Evolutionary conservation across 2,888 invertebrate species (phyloP).

Genomic region (Mactromeris polynyma): DNA sequence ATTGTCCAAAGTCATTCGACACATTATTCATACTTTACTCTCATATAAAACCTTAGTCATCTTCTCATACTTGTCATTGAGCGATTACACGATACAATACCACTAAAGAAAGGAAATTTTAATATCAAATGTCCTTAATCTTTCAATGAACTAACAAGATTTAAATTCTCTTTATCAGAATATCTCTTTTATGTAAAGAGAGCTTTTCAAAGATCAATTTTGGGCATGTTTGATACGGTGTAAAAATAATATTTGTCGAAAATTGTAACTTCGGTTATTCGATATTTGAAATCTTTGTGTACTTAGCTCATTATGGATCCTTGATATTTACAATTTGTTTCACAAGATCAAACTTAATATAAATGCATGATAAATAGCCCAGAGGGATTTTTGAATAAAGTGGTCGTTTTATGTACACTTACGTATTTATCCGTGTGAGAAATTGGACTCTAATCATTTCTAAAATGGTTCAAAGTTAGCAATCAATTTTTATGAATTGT

Average conservation of each 20-base stretch:
- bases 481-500: conserved; percentile 13
- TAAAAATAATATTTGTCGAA: conserved; percentile 33
- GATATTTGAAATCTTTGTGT: conserved; percentile 7
- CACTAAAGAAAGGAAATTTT: not conserved
- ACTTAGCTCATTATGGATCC: not conserved
- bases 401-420: not conserved
- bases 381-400: not conserved
- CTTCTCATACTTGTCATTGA: not conserved
- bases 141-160: conserved; percentile 15
- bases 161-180: not conserved
- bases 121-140: conserved; percentile 3
- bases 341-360: not conserved
- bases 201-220: conserved; percentile 21
- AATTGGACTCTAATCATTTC: conserved; percentile 8
- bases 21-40: not conserved
- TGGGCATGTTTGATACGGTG: conserved; percentile 9
- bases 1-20: not conserved
- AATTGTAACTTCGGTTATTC: not conserved
- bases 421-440: not conserved
- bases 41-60: not conserved
- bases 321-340: not conserved
- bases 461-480: not conserved
- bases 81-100: not conserved
- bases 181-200: not conserved
- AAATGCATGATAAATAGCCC: not conserved